Evolutionary conservation across 2,888 invertebrate genomes (phyloP), one percentile per base, ranked within the genome.

Genomic region (Sabellastarte sp.): DNA sequence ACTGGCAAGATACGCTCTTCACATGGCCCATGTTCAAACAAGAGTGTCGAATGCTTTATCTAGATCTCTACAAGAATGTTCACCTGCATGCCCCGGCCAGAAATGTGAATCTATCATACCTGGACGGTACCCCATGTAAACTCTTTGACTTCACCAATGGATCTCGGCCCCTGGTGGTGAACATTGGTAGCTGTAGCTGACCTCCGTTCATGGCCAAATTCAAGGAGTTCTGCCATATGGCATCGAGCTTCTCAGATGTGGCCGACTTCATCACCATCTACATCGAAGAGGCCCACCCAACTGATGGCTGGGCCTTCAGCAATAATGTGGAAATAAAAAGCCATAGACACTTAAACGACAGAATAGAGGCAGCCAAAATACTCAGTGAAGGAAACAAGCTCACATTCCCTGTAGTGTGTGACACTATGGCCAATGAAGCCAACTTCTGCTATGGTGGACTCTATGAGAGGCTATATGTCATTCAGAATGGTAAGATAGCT

Each of bases 181-280:
- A 76, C 68, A 79, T 80, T 57, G 80, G 80, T 29, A 79, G 79
- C 67, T 78, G 80, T 63, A 75, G 75, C 65, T 80, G 80, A 79
- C 77, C 76, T 15, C 78, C 79, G 59, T 79, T 77, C 65, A 70
- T 77, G 71, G 74, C 66, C 33, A 74, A 73, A 67, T 74, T 79
- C 64, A 70, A 66, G 60, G 63, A 65, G 53, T 76, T 78, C 65
- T 70, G 71, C 31, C 60, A 70, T 61, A 57, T 78, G 60, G 71
- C 75, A 50, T 65, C 67, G 60, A 70, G 73, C 67, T 77, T 73
- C 66, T 59, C 67, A 30, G 55, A 64, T 26, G 58, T 64, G 32
- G 76, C 74, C 10, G 80, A 80, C 62, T 80, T 80, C 65, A 32
- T 78, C 3, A 70, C 73, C n/a, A 63, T 79, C 28, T 80, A 80